Conservation (phyloP, 2,113 vertebrate genomes). For the Thymallus thymallus region DNA sequence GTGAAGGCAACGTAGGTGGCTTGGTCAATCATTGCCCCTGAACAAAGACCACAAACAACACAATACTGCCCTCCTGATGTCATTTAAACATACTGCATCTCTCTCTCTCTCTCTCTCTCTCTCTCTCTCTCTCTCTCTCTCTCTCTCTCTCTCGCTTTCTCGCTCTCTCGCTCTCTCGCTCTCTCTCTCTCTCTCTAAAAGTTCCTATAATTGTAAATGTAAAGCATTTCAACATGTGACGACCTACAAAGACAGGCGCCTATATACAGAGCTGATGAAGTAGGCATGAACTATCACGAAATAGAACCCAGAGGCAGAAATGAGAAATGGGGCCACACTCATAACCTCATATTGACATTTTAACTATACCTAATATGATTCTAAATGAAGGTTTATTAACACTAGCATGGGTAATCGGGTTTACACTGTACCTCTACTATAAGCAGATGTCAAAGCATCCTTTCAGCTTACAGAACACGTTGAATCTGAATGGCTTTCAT, state of each 20-base stretch:
- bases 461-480: background rate
- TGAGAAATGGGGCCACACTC: background rate
- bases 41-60: conserved; percentile 48
- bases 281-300: background rate
- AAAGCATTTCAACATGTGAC: background rate
- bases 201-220: background rate
- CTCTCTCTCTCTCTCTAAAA: background rate
- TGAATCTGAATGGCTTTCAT: background rate
- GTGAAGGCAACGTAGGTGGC: conserved; percentile 62
- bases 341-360: background rate
- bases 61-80: conserved; percentile 66
- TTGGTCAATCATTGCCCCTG: conserved; percentile 46
- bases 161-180: background rate
- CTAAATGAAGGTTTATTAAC: background rate
- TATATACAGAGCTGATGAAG: background rate
- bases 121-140: background rate
- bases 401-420: background rate
- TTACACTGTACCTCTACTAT: background rate
- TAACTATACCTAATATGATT: background rate
- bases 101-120: conserved; percentile 1
- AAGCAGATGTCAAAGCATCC: background rate
- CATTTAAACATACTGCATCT: conserved; percentile 54
- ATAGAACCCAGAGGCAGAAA: too few species aligned
- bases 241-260: background rate
- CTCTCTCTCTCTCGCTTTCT: background rate